Evolutionary conservation across 2,113 vertebrate species (phyloP).

Genomic region (Peromyscus leucopus): DNA sequence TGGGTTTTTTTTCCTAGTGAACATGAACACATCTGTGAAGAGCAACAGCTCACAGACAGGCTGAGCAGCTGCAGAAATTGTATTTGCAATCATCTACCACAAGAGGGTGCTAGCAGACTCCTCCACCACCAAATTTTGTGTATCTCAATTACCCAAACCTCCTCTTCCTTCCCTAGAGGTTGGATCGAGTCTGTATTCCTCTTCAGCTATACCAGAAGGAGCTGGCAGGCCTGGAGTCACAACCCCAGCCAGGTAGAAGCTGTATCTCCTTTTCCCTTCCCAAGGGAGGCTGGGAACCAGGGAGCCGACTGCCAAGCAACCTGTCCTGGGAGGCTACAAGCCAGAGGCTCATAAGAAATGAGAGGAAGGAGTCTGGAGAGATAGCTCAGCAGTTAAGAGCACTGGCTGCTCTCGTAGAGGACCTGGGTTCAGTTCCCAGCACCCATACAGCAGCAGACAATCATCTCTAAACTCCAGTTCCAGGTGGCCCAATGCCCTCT

Average conservation of each 20-base stretch:
- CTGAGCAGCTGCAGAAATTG: background rate
- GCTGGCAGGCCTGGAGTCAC: background rate
- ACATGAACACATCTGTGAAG: background rate
- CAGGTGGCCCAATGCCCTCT: background rate
- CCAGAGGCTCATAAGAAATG: background rate
- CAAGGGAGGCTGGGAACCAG: background rate
- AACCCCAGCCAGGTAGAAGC: background rate
- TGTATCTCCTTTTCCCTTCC: background rate
- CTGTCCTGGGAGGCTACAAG: too few species aligned
- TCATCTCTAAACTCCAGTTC: background rate
- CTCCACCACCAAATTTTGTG: background rate
- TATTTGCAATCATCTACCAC: background rate
- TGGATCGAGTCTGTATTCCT: background rate
- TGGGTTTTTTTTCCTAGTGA: background rate
- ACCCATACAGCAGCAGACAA: too few species aligned
- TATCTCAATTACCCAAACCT: background rate
- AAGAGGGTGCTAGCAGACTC: too few species aligned
- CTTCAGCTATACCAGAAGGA: background rate
- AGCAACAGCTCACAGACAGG: background rate
- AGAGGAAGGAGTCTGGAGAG: background rate
- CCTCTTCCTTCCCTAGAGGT: background rate
- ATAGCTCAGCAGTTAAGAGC: background rate
- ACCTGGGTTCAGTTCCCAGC: background rate
- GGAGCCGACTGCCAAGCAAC: background rate
- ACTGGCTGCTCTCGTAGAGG: background rate